phyloP scores from a whole-genome alignment of 1,140 invertebrate genomes.

The Littorina saxatilis region DNA sequence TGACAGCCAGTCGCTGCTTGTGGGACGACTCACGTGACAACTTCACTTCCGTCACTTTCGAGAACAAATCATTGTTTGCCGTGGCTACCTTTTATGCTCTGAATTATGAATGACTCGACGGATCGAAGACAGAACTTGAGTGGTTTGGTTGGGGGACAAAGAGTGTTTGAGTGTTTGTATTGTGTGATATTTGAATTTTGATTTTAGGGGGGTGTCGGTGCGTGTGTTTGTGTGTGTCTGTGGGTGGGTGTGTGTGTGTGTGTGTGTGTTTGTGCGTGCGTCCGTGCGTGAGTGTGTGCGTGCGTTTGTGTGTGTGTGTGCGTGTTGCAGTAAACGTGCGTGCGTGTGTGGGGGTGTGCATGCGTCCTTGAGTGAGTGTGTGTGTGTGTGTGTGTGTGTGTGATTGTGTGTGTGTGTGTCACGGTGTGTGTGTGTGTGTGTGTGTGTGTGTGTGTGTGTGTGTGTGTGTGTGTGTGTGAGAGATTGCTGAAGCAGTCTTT shows the following conservation, averaged over 20 bases:
- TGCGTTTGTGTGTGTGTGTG: neutral
- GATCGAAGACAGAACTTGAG: neutral
- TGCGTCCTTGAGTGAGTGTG: neutral
- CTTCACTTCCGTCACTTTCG: conserved; percentile 58
- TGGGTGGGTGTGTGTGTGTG: neutral
- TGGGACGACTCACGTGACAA: conserved; percentile 66
- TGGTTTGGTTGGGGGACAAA: neutral
- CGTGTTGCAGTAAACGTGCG: neutral
- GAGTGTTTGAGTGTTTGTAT: neutral
- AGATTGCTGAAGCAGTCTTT: too few species aligned
- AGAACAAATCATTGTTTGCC: conserved; percentile 58
- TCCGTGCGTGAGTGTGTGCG: neutral
- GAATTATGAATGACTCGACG: conserved; percentile 51
- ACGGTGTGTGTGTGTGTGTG: too few species aligned
- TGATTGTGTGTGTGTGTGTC: neutral
- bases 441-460: too few species aligned
- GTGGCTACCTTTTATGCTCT: conserved; percentile 58
- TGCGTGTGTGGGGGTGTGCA: neutral
- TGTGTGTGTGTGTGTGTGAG: too few species aligned
- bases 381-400: conserved; percentile 13
- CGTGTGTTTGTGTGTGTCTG: neutral
- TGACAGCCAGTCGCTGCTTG: conserved; percentile 61
- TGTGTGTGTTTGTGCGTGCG: neutral
- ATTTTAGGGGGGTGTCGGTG: neutral
- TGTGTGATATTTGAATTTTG: neutral